Evolutionary conservation across 2,797 vertebrate species (phyloP), one percentile per base, ranked within the genome.

Genomic region (Dendrocincla tyrannina): DNA sequence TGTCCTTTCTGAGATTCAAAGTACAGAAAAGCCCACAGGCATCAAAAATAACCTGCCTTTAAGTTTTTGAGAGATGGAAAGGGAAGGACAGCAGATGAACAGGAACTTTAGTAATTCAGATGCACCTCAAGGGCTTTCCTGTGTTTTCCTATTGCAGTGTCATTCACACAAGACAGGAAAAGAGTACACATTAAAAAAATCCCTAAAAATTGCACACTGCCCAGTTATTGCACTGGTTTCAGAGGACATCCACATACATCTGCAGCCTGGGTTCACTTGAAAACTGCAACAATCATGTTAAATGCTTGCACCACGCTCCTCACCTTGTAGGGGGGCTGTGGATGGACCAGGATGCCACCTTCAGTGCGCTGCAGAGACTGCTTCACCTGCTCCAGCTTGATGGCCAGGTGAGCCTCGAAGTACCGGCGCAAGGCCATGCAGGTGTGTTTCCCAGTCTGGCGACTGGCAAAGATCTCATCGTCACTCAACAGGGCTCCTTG

Each of bases 321-420:
- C 96, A 99, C 99, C 99, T 99, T 99, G 94, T 99, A 99, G 7
- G 99, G 99, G 3, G 99, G 99, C 62, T 99, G 99, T 0, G 99
- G 98, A 83, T 99, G 99, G 86, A 99, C 98, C 47, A 98, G 98
- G 89, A 99, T 98, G 22, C 99, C 99, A 9, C 99, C 99, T 79
- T 99, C 99, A 2, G 99, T 99, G 75, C 99, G 99, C 97, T 99
- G 99, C 87, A 99, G 98, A 2, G 99, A 99, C 92, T 99, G 99
- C 95, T 99, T 99, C 95, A 99, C 99, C 97, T 99, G 99, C 91
- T 99, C 99, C 92, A 99, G 98, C 96, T 99, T 99, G 97, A 99
- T 99, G 90, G 99, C 99, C 94, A 99, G 98, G 89, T 99, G 99
- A 85, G 99, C 99, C 97, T 99, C 99, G 85, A 99, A 99, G 98